These are phyloP conservation scores for Sebastes steindachneri DNA, from an alignment of 2,797 vertebrate genomes.

Conservation along the genomic window DNA sequence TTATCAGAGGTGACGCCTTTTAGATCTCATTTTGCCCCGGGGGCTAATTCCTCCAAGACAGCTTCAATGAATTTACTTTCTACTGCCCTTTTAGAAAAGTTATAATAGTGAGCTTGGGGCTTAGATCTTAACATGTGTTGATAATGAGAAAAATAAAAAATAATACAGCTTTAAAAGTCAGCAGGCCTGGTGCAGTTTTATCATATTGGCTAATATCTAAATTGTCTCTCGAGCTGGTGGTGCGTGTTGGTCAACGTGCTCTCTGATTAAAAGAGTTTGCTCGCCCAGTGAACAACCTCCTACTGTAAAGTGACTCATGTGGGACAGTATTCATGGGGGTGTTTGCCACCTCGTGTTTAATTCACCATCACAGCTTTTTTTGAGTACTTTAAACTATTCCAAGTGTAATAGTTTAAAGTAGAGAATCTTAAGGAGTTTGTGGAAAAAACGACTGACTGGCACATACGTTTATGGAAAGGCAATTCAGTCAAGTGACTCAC, in stretches of 20 bases:
- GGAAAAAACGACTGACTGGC: neutral
- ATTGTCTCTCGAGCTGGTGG: neutral
- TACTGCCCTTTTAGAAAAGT: neutral
- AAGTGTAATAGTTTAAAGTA: neutral
- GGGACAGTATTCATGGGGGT: neutral
- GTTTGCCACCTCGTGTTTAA: neutral
- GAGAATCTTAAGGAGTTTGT: accelerated
- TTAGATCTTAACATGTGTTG: too few relatives aligned
- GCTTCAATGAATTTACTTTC: neutral
- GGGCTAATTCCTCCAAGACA: neutral
- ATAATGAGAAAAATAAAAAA: too few relatives aligned
- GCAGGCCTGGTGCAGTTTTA: too few relatives aligned
- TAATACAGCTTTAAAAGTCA: too few relatives aligned
- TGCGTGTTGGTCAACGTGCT: neutral
- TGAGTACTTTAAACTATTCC: neutral
- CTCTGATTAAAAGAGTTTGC: neutral
- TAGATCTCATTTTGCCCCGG: neutral
- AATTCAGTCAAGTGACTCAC: too few relatives aligned
- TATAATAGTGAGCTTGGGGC: too few relatives aligned
- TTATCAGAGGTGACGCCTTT: neutral
- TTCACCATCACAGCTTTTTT: neutral
- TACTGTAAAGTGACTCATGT: neutral
- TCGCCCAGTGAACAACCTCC: neutral
- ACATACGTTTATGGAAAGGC: neutral
- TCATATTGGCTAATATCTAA: neutral